Evolutionary conservation across 2,797 vertebrate species (phyloP).

Genomic region (Tadarida brasiliensis): DNA sequence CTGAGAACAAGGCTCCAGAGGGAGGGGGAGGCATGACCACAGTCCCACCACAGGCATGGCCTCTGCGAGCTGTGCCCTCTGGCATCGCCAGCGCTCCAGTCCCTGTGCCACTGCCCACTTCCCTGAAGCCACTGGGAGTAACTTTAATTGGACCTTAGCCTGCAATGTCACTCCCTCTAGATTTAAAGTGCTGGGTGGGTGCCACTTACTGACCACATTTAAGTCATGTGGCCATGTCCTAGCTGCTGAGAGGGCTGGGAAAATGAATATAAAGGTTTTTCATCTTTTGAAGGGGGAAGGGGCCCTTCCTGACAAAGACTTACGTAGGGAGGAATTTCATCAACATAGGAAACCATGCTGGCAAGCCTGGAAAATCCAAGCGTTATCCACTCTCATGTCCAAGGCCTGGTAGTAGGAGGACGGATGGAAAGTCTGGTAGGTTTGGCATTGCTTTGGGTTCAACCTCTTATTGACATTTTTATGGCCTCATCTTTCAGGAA

Average conservation of each 20-base stretch:
- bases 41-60: background rate
- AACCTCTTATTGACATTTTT: background rate
- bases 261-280: background rate
- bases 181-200: background rate
- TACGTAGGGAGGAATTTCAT: background rate
- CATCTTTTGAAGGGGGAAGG: background rate
- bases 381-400: background rate
- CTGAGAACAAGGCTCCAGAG: background rate
- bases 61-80: background rate
- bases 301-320: background rate
- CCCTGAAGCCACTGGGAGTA: background rate
- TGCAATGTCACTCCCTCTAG: background rate
- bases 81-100: rapidly evolving
- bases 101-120: background rate
- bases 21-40: rapidly evolving
- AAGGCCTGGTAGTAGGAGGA: background rate
- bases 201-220: background rate
- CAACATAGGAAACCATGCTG: background rate
- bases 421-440: background rate
- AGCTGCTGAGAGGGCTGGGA: background rate
- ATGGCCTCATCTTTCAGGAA: background rate
- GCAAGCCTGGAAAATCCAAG: background rate
- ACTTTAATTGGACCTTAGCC: background rate
- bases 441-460: background rate
- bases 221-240: background rate